Conservation (phyloP, 2,797 vertebrate species). For the Scolopax bukidnonensis region DNA sequence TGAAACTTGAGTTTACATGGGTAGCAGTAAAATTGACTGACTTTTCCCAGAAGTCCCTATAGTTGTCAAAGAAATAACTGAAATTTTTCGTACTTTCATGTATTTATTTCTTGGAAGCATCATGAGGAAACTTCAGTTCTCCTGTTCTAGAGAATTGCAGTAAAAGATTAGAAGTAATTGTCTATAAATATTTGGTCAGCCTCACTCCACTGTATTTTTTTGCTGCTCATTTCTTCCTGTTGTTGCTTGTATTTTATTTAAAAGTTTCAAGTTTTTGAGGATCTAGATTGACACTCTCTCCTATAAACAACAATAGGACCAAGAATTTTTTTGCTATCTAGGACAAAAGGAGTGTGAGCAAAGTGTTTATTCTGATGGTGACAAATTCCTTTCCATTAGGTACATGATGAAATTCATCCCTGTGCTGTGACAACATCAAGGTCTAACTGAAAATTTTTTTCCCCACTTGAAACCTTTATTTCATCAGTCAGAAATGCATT, state of each 20-base stretch:
- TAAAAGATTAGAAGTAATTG: neutral
- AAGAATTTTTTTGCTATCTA: neutral
- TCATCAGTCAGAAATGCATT: neutral
- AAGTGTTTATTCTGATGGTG: neutral
- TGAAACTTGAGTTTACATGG: slow-evolving; percentile 39
- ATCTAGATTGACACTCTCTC: neutral
- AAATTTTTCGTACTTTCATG: neutral
- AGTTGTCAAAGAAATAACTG: neutral
- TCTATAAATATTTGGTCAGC: neutral
- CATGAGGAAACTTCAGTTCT: neutral
- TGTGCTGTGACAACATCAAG: neutral
- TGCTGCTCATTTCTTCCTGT: neutral
- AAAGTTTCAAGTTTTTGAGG: neutral
- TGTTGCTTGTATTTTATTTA: neutral
- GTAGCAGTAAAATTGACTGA: neutral
- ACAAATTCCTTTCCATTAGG: neutral
- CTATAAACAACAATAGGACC: neutral
- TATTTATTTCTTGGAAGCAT: neutral
- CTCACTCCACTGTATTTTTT: neutral
- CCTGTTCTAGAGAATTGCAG: neutral
- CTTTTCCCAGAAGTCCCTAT: neutral
- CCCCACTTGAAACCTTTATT: neutral
- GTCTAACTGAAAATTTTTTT: neutral
- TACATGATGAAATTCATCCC: neutral
- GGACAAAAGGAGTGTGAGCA: neutral